Base-by-base conservation (phyloP, 2,113 vertebrate genomes). In the Rhipidura dahli region DNA sequence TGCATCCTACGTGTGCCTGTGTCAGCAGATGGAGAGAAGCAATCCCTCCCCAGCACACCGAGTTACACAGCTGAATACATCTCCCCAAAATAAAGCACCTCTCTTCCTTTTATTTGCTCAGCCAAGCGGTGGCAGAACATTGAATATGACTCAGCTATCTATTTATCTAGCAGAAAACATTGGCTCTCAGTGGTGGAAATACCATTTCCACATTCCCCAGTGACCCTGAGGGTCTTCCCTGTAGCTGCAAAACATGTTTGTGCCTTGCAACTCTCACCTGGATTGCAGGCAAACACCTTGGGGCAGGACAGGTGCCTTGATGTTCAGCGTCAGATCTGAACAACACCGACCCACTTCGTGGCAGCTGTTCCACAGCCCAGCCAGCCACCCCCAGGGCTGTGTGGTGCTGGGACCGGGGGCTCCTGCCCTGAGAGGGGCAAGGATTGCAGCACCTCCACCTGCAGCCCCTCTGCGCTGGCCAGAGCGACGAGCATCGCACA, bases 401-500 rank as follows among this genome's bases (percentile, higher is more conserved):
- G 1, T 12, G 24, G 2, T 16, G 37, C 49, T 47, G 44, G 8
- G 20, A 8, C 33, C 68, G 18, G 31, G 61, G 21, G 39, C 12
- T 93, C 18, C 76, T 31, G 49, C 9, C 10, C 66, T 39, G 50
- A 4, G 12, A 80, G 35, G 45, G 10, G 12, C 59, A 30, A 69
- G 44, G 69, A 21, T 6, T 11, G 61, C 61, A 57, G 40, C 59
- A 49, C 1, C 18, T 2, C 10, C 13, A 7, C 2, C 35, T 19
- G 50, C 54, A 91, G 60, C 35, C 51, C 26, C 21, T 11, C 49
- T 33, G 72, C 54, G 0, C 40, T 0, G 18, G 17, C 26, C 77
- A 2, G 59, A 71, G 56, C 60, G 11, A 8, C 0, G 16, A 56
- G n/a, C 22, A 0, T 0, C 0, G 11, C 8, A 13, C 71, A 35